Conservation (phyloP, 2,888 invertebrate species). For the Drosophila meridionalis region DNA sequence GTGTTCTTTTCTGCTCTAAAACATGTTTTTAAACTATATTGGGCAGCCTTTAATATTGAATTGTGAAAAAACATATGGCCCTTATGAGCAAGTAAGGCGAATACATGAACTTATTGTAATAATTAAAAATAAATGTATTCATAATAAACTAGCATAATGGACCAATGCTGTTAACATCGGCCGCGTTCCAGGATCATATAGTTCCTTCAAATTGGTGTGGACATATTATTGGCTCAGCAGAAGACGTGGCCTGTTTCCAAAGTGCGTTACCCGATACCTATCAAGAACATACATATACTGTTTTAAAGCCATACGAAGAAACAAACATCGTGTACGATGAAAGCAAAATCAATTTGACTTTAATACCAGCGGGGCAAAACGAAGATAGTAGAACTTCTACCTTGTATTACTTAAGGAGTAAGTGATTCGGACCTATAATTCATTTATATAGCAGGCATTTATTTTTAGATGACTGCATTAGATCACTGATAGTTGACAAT, state of each 20-base stretch:
- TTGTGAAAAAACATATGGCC: constrained; percentile 30
- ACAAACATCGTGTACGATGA: constrained; percentile 11
- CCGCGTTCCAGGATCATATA: constrained; percentile 44
- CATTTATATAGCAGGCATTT: neutral
- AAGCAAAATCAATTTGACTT: constrained; percentile 31
- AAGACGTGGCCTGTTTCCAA: constrained; percentile 36
- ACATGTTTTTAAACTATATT: constrained; percentile 62
- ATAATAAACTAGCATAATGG: constrained; percentile 44
- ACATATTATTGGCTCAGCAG: constrained; percentile 43
- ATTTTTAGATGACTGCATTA: constrained; percentile 32
- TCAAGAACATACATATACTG: constrained; percentile 3
- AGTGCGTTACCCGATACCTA: neutral
- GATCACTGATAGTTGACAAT: constrained; percentile 45
- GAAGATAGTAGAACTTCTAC: neutral
- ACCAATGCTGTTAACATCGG: constrained; percentile 53
- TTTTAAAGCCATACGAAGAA: constrained; percentile 32
- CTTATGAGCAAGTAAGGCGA: constrained; percentile 47
- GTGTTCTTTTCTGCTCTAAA: neutral
- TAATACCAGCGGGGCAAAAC: constrained; percentile 41
- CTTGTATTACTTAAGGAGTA: constrained; percentile 58
- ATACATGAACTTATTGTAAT: neutral
- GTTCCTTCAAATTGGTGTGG: constrained; percentile 46
- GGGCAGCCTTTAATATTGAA: constrained; percentile 63
- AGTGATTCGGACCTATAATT: constrained; percentile 1
- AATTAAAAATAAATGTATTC: neutral